These are phyloP conservation scores for Elaphurus davidianus DNA, from an alignment of 2,113 vertebrate species.

Conservation along the genomic window DNA sequence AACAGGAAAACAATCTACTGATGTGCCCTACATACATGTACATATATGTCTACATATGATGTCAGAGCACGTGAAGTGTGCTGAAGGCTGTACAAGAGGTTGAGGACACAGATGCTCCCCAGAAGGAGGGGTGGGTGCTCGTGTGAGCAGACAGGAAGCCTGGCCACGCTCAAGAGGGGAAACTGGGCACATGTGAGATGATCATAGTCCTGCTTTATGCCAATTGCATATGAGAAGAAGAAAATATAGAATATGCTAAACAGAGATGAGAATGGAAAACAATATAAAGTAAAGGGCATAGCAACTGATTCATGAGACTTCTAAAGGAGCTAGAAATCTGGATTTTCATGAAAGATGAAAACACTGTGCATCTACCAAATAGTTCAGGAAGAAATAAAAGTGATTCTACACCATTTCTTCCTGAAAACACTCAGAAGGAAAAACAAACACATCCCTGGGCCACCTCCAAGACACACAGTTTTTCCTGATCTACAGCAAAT, in stretches of 20 bases:
- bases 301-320: background rate
- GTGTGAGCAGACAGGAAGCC: background rate
- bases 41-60: background rate
- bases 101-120: background rate
- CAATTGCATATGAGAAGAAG: background rate
- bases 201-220: background rate
- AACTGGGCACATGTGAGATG: background rate
- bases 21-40: background rate
- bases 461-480: background rate
- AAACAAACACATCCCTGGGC: background rate
- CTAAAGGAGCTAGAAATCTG: background rate
- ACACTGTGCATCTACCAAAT: background rate
- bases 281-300: background rate
- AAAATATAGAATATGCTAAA: background rate
- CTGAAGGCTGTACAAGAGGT: background rate
- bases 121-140: too few relatives aligned
- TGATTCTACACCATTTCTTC: background rate
- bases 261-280: background rate
- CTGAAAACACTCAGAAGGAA: background rate
- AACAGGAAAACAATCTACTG: background rate
- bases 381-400: background rate
- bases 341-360: background rate
- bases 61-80: background rate
- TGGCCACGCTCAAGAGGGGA: background rate
- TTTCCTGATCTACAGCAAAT: background rate